Evolutionary conservation across 2,797 vertebrate genomes (phyloP).

Genomic region (Molossus alvarezi): DNA sequence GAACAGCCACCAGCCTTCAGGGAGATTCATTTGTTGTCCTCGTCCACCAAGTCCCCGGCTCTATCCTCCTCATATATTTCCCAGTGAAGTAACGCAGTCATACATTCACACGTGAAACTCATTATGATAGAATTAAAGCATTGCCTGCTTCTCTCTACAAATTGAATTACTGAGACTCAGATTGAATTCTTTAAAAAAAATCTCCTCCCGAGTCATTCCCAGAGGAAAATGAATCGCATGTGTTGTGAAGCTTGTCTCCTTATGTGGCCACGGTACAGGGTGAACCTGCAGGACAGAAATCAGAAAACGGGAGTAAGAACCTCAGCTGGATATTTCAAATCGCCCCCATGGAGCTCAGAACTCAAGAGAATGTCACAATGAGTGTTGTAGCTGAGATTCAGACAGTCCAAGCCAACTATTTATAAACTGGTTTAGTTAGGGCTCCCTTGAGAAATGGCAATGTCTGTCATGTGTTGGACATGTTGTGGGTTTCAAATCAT

Average conservation of each 20-base stretch:
- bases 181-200: conserved; percentile 76
- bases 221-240: conserved; percentile 67
- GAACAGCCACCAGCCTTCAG: background rate
- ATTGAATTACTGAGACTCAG: conserved; percentile 76
- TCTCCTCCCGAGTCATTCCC: conserved; percentile 65
- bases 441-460: background rate
- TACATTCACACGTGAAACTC: conserved; percentile 72
- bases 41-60: background rate
- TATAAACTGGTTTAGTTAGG: background rate
- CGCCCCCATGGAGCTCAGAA: background rate
- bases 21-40: background rate
- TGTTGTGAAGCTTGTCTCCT: background rate
- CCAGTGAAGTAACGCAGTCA: conserved; percentile 11
- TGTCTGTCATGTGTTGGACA: background rate
- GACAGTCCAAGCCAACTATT: background rate
- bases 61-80: conserved; percentile 37
- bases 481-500: background rate
- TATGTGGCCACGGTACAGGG: background rate
- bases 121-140: conserved; percentile 78
- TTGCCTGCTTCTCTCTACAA: conserved; percentile 63
- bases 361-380: background rate
- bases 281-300: background rate
- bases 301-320: background rate
- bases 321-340: background rate
- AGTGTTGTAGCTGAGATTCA: background rate